Base-by-base conservation (phyloP, 2,888 invertebrate species). In the Bellardia pandia region DNA sequence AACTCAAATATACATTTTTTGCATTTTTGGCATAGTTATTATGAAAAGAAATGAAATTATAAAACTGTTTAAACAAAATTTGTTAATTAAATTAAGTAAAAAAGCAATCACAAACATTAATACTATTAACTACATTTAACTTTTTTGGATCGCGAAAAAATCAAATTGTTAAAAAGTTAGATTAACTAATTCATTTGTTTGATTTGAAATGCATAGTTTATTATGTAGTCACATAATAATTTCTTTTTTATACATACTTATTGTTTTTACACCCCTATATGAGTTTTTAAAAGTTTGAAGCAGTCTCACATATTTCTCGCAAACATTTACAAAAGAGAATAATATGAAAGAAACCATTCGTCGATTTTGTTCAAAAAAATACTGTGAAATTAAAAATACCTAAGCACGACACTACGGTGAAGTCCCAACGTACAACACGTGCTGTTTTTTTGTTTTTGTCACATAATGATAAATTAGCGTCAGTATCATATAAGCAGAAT, bases 1-100 rank as follows among this genome's bases (percentile, higher is more conserved):
- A 90, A 88, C 69, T 75, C 69, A 78, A 85, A 89, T 76, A 88
- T 86, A 88, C 86, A 90, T 88, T 88, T 23, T 87, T 68, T 81
- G 75, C 68, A 76, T 69, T 56, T 79, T 66, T 80, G 66, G 74
- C 69, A 68, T 53, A 45, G 14, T 56, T 79, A 75, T 13, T 3
- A 53, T 51, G 30, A 53, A 53, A 51, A 74, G 13, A n/a, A 14
- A 51, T 60, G 3, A 51, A 78, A 62, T 74, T 56, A 75, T 58
- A 68, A 0, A 40, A 48, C 58, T 58, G 0, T 60, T 62, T 77
- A 71, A 60, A 45, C 30, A 42, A 68, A 78, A 78, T 30, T 78
- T 78, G 42, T 83, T 71, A 83, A 62, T 69, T 53, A 71, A 69
- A 64, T 80, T 33, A 75, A 16, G 45, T 58, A 62, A 62, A 62